A percentile compares a stretch with the other conserved stretches of the same genome.
Evolutionary conservation across 1,140 invertebrate species (phyloP).

Genomic region (Leguminivora glycinivorella): DNA sequence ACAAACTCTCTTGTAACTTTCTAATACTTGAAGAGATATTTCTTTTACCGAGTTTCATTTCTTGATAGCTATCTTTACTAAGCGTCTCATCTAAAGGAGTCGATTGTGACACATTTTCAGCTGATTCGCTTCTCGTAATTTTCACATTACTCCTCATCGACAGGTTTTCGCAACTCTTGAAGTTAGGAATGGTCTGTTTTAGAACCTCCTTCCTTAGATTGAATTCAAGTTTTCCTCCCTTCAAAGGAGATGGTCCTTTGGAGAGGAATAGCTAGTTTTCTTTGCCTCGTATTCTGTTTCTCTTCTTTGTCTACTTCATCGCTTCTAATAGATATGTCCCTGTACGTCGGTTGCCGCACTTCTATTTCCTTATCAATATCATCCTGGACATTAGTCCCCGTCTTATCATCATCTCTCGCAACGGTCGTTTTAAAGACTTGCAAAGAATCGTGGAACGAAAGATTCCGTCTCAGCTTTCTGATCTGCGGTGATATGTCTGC

Average conservation of each 20-base stretch:
- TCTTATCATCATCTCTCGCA: slow-evolving; percentile 37
- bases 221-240: slow-evolving; percentile 37
- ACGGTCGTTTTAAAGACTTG: slow-evolving; percentile 44
- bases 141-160: slow-evolving; percentile 30
- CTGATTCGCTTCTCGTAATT: slow-evolving; percentile 34
- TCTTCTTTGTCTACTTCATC: slow-evolving; percentile 31
- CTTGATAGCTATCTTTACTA: slow-evolving; percentile 39
- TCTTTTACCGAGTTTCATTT: slow-evolving; percentile 29
- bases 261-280: slow-evolving; percentile 45
- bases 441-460: slow-evolving; percentile 51
- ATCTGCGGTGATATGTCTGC: slow-evolving; percentile 55
- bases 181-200: slow-evolving; percentile 47
- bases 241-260: slow-evolving; percentile 44
- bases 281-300: slow-evolving; percentile 42
- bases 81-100: slow-evolving; percentile 24
- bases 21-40: slow-evolving; percentile 39
- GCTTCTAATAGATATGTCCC: slow-evolving; percentile 42
- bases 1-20: slow-evolving; percentile 45
- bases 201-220: slow-evolving; percentile 56
- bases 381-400: slow-evolving; percentile 23
- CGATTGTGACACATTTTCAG: slow-evolving; percentile 34
- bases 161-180: slow-evolving; percentile 53
- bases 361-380: slow-evolving; percentile 33
- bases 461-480: slow-evolving; percentile 60
- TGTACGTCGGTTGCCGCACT: slow-evolving; percentile 40